These are phyloP conservation scores for Lasioglossum pauxillum DNA, from an alignment of 2,888 invertebrate species.

Conservation along the genomic window DNA sequence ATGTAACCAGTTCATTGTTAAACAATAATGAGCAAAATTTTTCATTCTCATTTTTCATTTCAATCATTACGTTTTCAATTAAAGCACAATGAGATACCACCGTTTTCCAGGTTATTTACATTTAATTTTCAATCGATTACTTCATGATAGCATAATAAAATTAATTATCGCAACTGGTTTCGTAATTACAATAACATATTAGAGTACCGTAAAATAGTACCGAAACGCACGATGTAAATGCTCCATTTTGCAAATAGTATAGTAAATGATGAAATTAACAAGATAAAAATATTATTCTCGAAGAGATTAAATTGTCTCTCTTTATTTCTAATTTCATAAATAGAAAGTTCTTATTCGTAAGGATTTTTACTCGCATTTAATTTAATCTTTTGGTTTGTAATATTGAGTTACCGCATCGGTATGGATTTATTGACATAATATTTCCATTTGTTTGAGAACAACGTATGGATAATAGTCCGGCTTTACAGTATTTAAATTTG, in stretches of 20 bases:
- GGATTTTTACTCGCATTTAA: neutral
- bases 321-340: neutral
- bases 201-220: neutral
- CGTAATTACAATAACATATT: neutral
- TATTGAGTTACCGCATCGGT: neutral
- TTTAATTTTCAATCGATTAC: constrained; percentile 1
- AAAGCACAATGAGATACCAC: neutral
- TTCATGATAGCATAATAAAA: neutral
- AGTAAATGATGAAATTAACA: neutral
- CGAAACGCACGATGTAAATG: neutral
- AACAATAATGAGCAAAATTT: neutral
- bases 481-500: neutral
- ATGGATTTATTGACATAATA: neutral
- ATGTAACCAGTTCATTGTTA: neutral
- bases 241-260: neutral
- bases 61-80: neutral
- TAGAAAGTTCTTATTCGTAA: neutral
- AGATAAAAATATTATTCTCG: neutral
- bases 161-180: neutral
- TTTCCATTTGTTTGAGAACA: neutral
- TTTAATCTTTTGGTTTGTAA: neutral
- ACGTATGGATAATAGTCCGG: neutral
- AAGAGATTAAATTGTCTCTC: no score
- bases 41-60: neutral
- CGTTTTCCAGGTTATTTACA: neutral